Conservation (phyloP, 2,888 invertebrate species). For the Hetaerina titia region DNA sequence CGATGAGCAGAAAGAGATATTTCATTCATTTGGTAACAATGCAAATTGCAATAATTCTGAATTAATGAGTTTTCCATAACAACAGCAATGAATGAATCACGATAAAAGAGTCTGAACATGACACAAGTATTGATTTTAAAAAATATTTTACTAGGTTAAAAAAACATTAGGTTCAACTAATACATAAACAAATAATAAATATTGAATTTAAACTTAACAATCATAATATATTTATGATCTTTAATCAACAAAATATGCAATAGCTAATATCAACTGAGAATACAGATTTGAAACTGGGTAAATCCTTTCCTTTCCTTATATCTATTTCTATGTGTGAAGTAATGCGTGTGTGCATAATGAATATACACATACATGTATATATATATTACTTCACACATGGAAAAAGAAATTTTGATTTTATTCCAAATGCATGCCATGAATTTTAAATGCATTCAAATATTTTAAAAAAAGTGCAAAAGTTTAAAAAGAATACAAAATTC, state of each 20-base stretch:
- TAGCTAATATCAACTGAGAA: not conserved
- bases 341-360: no score
- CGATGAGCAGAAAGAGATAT: no score
- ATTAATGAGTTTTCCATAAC: not conserved
- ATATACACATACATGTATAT: not conserved
- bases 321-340: no score
- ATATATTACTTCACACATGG: no score
- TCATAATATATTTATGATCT: not conserved
- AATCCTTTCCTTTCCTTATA: no score
- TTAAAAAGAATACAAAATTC: not conserved
- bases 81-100: not conserved
- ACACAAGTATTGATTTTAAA: not conserved
- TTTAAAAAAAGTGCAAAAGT: constrained; percentile 47
- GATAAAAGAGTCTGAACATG: not conserved
- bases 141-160: constrained; percentile 3
- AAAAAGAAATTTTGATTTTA: constrained; percentile 48
- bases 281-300: not conserved
- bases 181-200: constrained; percentile 45
- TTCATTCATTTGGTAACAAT: no score
- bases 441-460: constrained; percentile 57
- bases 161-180: not conserved
- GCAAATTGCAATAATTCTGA: not conserved
- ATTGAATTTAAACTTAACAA: constrained; percentile 57
- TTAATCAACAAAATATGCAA: constrained; percentile 24
- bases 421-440: constrained; percentile 54